These are phyloP conservation scores for Caenorhabditis sulstoni DNA, from an alignment of 2,888 invertebrate genomes.

Conservation along the genomic window DNA sequence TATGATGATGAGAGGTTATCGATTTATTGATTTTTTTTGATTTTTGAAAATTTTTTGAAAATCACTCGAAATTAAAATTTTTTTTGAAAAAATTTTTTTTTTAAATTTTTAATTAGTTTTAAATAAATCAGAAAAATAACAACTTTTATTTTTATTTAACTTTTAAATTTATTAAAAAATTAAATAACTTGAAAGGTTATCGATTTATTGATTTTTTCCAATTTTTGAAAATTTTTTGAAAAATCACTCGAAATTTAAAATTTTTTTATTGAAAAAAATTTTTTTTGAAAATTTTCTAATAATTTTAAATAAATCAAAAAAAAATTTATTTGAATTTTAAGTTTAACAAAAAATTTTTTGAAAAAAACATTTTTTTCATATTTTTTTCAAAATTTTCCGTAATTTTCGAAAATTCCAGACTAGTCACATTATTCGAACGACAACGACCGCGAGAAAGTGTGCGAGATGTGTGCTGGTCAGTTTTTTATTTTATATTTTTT, in stretches of 20 bases:
- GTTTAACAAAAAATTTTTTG: too few species aligned
- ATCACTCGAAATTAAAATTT: too few species aligned
- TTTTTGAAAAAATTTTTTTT: too few species aligned
- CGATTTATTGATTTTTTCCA: background rate
- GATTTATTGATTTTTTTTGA: background rate
- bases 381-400: too few species aligned
- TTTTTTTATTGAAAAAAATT: too few species aligned
- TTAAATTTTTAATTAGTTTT: too few species aligned
- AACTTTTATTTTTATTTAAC: background rate
- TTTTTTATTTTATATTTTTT: background rate
- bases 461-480: conserved; percentile 66
- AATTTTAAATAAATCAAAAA: too few species aligned
- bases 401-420: conserved; percentile 10
- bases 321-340: too few species aligned
- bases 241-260: background rate
- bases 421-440: conserved; percentile 58
- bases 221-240: background rate
- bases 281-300: background rate
- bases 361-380: too few species aligned
- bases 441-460: conserved; percentile 64
- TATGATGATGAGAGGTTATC: conserved; percentile 55
- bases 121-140: too few species aligned
- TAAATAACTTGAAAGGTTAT: background rate
- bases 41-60: background rate
- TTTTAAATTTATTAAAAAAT: background rate